phyloP scores from a whole-genome alignment of 2,888 invertebrate genomes.

The Argyra leucocephala region DNA sequence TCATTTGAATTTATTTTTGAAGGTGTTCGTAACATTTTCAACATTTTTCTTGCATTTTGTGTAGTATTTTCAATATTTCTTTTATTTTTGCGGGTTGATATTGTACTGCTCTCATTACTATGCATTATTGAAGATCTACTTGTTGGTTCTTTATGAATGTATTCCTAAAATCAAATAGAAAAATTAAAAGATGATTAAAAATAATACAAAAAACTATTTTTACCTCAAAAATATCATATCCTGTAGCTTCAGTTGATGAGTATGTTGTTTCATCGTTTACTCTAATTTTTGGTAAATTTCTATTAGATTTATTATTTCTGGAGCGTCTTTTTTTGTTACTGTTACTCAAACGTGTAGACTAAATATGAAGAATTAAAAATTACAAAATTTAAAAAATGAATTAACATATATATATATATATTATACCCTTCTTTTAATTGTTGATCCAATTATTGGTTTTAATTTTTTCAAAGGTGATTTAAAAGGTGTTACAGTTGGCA shows the following conservation, averaged over 20 bases:
- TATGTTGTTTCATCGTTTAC: slow-evolving; percentile 13
- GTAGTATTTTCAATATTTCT: slow-evolving; percentile 5
- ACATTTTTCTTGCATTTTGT: slow-evolving; percentile 12
- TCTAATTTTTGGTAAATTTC: slow-evolving; percentile 17
- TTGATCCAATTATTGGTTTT: slow-evolving; percentile 32
- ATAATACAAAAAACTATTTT: no score
- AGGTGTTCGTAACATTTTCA: slow-evolving; percentile 21
- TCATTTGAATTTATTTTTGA: slow-evolving; percentile 23
- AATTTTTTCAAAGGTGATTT: slow-evolving; percentile 31
- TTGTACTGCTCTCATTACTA: background rate
- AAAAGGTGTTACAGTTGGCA: slow-evolving; percentile 18
- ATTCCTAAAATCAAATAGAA: slow-evolving; percentile 15
- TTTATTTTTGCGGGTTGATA: background rate
- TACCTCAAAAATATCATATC: slow-evolving; percentile 24
- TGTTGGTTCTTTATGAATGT: slow-evolving; percentile 21
- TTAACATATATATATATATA: background rate
- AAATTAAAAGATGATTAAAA: background rate
- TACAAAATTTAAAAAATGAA: background rate
- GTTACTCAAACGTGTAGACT: slow-evolving; percentile 28
- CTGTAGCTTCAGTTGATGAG: slow-evolving; percentile 20
- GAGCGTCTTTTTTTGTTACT: slow-evolving; percentile 28
- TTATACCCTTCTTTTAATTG: slow-evolving; percentile 26
- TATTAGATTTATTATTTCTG: slow-evolving; percentile 10
- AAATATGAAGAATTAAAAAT: slow-evolving; percentile 8
- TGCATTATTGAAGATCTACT: slow-evolving; percentile 21